Evolutionary conservation across 2,888 invertebrate genomes (phyloP).

Genomic region (Syrista parreyssii): DNA sequence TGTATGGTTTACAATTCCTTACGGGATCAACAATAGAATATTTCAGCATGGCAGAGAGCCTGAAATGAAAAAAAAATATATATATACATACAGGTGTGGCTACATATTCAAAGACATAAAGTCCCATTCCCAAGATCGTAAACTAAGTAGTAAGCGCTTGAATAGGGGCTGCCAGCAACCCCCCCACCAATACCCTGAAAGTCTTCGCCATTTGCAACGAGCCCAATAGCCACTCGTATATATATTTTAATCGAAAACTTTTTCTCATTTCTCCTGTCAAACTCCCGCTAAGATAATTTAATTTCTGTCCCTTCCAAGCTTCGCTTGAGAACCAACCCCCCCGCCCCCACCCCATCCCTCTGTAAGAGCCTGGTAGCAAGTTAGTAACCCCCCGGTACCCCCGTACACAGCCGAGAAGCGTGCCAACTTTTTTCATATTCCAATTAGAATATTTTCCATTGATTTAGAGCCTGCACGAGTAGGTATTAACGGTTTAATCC

Average conservation of each 20-base stretch:
- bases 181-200: neutral
- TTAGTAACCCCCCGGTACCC: constrained; percentile 2
- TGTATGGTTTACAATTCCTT: neutral
- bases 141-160: neutral
- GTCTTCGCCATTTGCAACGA: neutral
- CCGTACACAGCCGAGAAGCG: constrained; percentile 16
- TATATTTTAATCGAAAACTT: constrained; percentile 41
- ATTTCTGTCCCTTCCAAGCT: constrained; percentile 48
- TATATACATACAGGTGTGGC: neutral
- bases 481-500: constrained; percentile 63
- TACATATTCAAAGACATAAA: neutral
- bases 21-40: neutral
- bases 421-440: constrained; percentile 66
- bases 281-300: constrained; percentile 50
- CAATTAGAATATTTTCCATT: constrained; percentile 66
- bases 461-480: constrained; percentile 61
- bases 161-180: neutral
- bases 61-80: neutral
- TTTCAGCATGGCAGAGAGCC: neutral
- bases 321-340: neutral
- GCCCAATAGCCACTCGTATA: constrained; percentile 2
- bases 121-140: neutral
- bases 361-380: neutral
- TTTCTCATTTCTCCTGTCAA: constrained; percentile 45
- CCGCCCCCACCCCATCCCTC: neutral